A percentile compares a stretch with the other conserved stretches of the same genome.
Evolutionary conservation across 2,113 vertebrate genomes (phyloP).

Genomic region (Falco punctatus): DNA sequence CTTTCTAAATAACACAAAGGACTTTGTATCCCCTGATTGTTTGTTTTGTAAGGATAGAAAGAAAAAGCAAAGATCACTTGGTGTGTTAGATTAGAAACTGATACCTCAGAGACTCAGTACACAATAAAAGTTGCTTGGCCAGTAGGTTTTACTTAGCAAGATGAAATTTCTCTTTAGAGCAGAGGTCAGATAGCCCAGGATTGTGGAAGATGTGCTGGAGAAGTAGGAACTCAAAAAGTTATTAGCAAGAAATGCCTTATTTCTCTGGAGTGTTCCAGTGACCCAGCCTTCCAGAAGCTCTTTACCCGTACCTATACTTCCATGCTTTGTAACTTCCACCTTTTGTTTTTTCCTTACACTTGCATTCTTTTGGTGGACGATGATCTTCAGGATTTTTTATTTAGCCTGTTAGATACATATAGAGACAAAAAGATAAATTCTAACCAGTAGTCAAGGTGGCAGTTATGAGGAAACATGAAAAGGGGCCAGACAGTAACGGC

Average conservation of each 20-base stretch:
- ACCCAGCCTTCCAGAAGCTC: background rate
- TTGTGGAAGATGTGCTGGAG: background rate
- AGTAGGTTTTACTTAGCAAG: background rate
- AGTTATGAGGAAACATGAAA: background rate
- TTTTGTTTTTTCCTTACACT: background rate
- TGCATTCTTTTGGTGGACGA: background rate
- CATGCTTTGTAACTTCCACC: background rate
- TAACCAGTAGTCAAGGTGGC: background rate
- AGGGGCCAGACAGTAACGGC: background rate
- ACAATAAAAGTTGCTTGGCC: background rate
- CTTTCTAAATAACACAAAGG: background rate
- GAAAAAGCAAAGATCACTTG: background rate
- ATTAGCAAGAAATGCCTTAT: background rate
- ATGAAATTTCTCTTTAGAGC: constrained; percentile 3
- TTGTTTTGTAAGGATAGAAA: background rate
- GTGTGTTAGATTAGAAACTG: background rate
- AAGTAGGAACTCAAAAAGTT: background rate
- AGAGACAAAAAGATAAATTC: background rate
- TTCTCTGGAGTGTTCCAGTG: background rate
- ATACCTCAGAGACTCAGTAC: background rate
- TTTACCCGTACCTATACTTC: background rate
- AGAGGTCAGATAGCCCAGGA: background rate
- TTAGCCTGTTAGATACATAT: background rate
- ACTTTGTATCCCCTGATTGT: background rate
- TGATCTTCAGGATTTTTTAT: background rate